Percentiles rank a stretch among this genome's conserved stretches.
These are phyloP conservation scores for Myotis myotis DNA, from an alignment of 2,797 vertebrate genomes.

Conservation along the genomic window DNA sequence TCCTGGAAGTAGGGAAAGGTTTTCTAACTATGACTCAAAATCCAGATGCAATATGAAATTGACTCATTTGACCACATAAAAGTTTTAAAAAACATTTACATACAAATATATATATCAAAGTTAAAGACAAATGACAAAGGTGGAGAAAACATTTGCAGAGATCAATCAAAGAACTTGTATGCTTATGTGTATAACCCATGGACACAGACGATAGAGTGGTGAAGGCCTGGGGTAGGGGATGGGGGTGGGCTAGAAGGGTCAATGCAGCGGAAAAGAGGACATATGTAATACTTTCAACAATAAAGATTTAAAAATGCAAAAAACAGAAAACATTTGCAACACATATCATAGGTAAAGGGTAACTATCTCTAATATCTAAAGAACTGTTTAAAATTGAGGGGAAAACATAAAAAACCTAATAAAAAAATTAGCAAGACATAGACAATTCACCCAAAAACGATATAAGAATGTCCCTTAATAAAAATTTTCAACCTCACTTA, in stretches of 20 bases:
- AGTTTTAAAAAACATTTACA: not conserved
- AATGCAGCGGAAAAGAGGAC: too few relatives aligned
- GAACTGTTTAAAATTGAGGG: slow-evolving; percentile 4
- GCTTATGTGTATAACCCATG: too few relatives aligned
- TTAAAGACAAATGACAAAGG: not conserved
- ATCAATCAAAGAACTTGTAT: too few relatives aligned
- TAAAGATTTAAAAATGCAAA: too few relatives aligned
- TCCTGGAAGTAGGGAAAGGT: not conserved
- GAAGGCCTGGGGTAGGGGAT: too few relatives aligned
- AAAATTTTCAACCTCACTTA: not conserved
- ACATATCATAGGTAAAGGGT: not conserved
- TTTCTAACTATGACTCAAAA: slow-evolving; percentile 41
- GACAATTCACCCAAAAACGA: slow-evolving; percentile 6
- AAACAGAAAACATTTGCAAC: slow-evolving; percentile 19
- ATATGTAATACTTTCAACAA: too few relatives aligned
- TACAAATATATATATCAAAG: not conserved
- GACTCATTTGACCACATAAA: not conserved
- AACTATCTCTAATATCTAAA: slow-evolving; percentile 25
- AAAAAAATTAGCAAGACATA: not conserved
- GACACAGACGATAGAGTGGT: too few relatives aligned
- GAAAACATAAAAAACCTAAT: not conserved
- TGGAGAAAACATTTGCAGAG: slow-evolving; percentile 19
- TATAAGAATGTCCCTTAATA: not conserved
- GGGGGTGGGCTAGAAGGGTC: too few relatives aligned
- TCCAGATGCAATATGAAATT: not conserved